Percentiles rank a stretch among this genome's conserved stretches.
Conservation (phyloP, 2,888 invertebrate genomes). For the Drosophila picticornis region DNA sequence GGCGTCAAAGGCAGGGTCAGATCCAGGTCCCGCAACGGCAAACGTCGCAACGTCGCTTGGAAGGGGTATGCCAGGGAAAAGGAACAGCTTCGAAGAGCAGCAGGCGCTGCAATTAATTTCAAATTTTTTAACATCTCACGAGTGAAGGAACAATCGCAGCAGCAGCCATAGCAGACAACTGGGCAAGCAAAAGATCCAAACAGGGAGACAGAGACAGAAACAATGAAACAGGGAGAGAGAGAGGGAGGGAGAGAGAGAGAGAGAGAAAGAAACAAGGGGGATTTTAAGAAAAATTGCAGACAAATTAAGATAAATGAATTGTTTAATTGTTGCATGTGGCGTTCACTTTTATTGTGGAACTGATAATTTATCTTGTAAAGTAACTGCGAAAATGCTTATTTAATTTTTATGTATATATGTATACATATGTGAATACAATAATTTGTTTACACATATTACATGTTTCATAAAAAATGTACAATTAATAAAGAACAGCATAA, state of each 20-base stretch:
- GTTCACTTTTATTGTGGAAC: conserved; percentile 37
- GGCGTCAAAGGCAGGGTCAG: conserved; percentile 38
- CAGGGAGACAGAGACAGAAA: background rate
- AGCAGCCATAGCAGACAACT: conserved; percentile 49
- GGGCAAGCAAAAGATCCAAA: conserved; percentile 28
- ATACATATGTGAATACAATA: background rate
- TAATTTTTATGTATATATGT: conserved; percentile 4
- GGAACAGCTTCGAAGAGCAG: conserved; percentile 34
- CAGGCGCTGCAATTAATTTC: conserved; percentile 79
- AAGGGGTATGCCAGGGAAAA: background rate
- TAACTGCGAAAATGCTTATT: conserved; percentile 34
- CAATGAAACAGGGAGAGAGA: background rate
- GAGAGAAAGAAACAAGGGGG: background rate
- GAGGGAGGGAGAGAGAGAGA: background rate
- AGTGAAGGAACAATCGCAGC: conserved; percentile 34
- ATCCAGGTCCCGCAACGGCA: conserved; percentile 12
- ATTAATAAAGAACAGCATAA: background rate
- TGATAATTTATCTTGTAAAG: conserved; percentile 68
- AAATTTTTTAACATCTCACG: conserved; percentile 68
- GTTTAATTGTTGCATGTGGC: conserved; percentile 77
- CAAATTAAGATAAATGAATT: conserved; percentile 83
- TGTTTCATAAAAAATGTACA: background rate
- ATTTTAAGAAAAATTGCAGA: conserved; percentile 62
- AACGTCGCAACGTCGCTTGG: background rate
- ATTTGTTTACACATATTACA: background rate